Conservation (phyloP, 2,113 vertebrate species). For the Dromaius novaehollandiae region DNA sequence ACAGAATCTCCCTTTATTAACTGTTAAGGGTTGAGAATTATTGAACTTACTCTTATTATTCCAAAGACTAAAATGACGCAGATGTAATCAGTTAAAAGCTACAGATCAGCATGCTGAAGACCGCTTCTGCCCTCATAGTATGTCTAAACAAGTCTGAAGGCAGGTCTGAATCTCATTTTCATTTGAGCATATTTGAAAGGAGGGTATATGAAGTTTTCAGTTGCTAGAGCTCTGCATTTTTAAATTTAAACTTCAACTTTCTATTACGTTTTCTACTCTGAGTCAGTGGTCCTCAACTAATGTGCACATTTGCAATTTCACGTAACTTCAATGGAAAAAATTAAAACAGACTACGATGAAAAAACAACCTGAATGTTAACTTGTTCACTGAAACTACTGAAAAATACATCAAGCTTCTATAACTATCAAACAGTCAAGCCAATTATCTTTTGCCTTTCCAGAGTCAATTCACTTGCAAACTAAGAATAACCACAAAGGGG, state of each 20-base stretch:
- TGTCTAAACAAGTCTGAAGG: not conserved
- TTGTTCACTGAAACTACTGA: not conserved
- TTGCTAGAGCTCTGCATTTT: accelerated
- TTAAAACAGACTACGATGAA: not conserved
- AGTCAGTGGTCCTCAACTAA: not conserved
- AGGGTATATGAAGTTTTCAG: not conserved
- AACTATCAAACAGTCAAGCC: not conserved
- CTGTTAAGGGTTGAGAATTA: not conserved
- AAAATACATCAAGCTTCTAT: not conserved
- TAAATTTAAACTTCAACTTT: not conserved
- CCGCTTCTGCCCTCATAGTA: not conserved
- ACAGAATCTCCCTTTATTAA: not conserved
- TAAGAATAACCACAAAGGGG: not conserved
- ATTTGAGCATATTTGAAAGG: not conserved
- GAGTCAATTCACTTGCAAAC: not conserved
- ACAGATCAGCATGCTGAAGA: not conserved
- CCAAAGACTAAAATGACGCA: accelerated
- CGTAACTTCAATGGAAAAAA: not conserved
- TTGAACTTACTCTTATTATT: not conserved
- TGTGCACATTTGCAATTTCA: accelerated
- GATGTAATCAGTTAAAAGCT: not conserved
- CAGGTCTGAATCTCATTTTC: not conserved
- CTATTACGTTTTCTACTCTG: accelerated
- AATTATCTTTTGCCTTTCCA: not conserved
- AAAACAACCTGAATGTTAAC: not conserved